These are phyloP conservation scores for Nymphalis urticae DNA, from an alignment of 2,888 invertebrate genomes.

Conservation along the genomic window DNA sequence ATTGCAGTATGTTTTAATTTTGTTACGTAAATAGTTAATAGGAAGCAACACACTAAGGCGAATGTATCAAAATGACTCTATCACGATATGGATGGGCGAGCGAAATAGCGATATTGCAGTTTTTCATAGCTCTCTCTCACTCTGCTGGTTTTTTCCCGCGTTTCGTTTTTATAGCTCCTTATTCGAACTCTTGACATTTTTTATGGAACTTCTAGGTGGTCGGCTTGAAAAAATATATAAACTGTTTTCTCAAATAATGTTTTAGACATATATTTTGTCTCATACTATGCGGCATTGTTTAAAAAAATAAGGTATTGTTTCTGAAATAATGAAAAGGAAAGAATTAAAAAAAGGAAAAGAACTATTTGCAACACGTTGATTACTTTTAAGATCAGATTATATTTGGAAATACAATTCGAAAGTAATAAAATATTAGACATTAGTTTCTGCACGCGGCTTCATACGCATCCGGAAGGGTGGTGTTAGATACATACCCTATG, in stretches of 20 bases:
- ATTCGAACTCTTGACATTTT: slow-evolving; percentile 61
- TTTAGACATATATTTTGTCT: background rate
- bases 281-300: background rate
- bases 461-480: too few species aligned
- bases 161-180: slow-evolving; percentile 65
- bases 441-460: too few species aligned
- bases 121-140: slow-evolving; percentile 61
- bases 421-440: too few species aligned
- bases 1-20: background rate
- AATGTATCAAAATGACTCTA: slow-evolving; percentile 66
- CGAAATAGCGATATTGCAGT: slow-evolving; percentile 61
- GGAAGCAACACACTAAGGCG: slow-evolving; percentile 22
- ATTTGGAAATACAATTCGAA: too few species aligned
- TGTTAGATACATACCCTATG: too few species aligned
- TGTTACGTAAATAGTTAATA: background rate
- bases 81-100: slow-evolving; percentile 52
- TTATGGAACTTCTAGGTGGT: slow-evolving; percentile 62
- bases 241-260: background rate
- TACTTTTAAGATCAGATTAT: too few species aligned
- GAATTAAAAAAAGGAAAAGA: too few species aligned
- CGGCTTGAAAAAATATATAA: slow-evolving; percentile 37
- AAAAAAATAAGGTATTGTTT: too few species aligned
- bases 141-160: slow-evolving; percentile 55
- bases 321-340: too few species aligned
- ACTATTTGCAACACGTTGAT: too few species aligned